A percentile compares a stretch with the other conserved stretches of the same genome.
These are phyloP conservation scores for Odontothrips loti DNA, from an alignment of 2,888 invertebrate genomes.

Conservation along the genomic window DNA sequence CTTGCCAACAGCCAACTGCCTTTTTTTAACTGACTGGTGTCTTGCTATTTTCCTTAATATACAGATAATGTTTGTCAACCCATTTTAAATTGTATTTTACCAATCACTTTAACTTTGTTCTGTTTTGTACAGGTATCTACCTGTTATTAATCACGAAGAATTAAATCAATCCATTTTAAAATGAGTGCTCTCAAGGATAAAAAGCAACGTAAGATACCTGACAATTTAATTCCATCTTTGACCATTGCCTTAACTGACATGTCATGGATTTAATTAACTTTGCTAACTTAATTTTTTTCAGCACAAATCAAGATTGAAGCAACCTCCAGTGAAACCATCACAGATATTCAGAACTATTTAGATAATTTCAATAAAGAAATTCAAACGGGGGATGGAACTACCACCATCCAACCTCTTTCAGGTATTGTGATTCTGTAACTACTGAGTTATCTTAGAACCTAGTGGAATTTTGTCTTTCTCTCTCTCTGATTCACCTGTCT, in stretches of 20 bases:
- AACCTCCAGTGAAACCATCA: conserved; percentile 51
- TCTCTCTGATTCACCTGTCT: background rate
- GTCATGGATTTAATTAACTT: background rate
- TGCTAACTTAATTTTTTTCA: background rate
- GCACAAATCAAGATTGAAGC: conserved; percentile 33
- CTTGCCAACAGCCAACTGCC: too few species aligned
- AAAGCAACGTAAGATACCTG: background rate
- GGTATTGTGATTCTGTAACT: conserved; percentile 44
- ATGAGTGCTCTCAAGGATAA: conserved; percentile 12
- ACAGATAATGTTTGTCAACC: background rate
- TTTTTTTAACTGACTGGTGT: background rate
- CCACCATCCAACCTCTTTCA: conserved; percentile 46
- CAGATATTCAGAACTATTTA: conserved; percentile 73
- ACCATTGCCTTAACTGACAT: background rate
- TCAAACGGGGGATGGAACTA: conserved; percentile 53
- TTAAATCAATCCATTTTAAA: too few species aligned
- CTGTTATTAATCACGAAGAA: too few species aligned
- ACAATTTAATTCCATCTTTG: background rate
- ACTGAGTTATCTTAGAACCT: background rate
- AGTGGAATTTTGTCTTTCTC: background rate
- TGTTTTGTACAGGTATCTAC: background rate
- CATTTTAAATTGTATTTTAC: background rate
- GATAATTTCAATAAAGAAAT: conserved; percentile 80
- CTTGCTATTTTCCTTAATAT: background rate
- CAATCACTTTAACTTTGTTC: background rate